phyloP scores from a whole-genome alignment of 2,888 invertebrate genomes.

The Lypha dubia region DNA sequence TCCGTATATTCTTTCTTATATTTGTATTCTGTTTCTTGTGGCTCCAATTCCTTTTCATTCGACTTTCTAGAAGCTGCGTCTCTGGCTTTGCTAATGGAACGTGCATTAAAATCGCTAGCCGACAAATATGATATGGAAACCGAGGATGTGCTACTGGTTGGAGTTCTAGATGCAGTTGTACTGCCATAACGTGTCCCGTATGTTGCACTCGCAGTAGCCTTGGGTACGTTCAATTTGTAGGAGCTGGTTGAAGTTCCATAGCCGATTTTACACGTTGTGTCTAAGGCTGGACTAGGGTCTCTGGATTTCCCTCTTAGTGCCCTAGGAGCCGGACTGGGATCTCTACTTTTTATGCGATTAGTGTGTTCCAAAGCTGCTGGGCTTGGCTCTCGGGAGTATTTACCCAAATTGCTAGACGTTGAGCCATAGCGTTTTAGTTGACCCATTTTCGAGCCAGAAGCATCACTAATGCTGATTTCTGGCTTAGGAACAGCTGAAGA shows the following conservation, averaged over 20 bases:
- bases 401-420: constrained; percentile 76
- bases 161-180: constrained; percentile 48
- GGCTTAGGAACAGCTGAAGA: constrained; percentile 70
- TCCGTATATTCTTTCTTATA: constrained; percentile 73
- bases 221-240: constrained; percentile 76
- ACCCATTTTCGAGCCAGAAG: constrained; percentile 57
- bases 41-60: constrained; percentile 81
- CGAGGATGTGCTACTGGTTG: constrained; percentile 23
- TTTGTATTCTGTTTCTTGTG: constrained; percentile 48
- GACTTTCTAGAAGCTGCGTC: constrained; percentile 83
- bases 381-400: constrained; percentile 82
- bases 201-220: constrained; percentile 70
- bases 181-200: constrained; percentile 74
- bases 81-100: constrained; percentile 79
- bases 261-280: constrained; percentile 79
- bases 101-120: constrained; percentile 81
- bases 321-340: constrained; percentile 85
- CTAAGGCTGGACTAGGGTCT: constrained; percentile 84
- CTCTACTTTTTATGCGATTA: constrained; percentile 83
- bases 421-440: constrained; percentile 78
- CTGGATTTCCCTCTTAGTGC: constrained; percentile 82
- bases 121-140: constrained; percentile 81
- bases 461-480: constrained; percentile 76
- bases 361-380: constrained; percentile 81
- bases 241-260: constrained; percentile 73